Base-by-base conservation (phyloP, 2,888 invertebrate species). In the Diarsia brunnea region DNA sequence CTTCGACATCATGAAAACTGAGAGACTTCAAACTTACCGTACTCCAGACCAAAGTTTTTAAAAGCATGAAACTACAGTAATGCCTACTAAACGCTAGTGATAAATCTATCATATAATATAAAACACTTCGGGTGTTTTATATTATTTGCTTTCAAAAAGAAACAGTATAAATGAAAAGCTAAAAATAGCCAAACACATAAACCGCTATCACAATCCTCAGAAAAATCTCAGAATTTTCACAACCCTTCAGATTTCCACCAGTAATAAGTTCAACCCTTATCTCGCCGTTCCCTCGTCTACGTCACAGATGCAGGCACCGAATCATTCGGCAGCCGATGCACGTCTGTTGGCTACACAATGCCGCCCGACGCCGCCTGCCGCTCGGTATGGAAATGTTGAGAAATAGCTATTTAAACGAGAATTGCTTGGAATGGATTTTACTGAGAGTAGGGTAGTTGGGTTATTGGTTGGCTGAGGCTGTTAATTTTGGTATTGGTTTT, bases 311-410 rank as follows among this genome's bases (percentile, higher is more conserved):
- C 90, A 90, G 89, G 90, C 90, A 89, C 88, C 88, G 92, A 92
- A 92, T 94, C 93, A 94, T 93, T 93, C 92, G 90, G 89, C 89
- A 94, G 91, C 89, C 95, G 82, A 86, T 88, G 92, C 94, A 94
- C 94, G 94, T 94, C 87, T 75, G 66, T 81, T 73, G 67, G 74
- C 79, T 79, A 78, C 76, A 87, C 72, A 78, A 81, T 84, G 78
- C 73, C 51, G 24, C 66, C 76, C 81, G 74, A 55, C 74, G 67
- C 66, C 70, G 43, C 16, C 75, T 43, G 69, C 53, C 84, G 81
- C 72, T 83, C 80, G 64, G 75, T 88, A 89, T 89, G 88, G 88
- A 88, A 89, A 89, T 89, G 79, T 77, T 77, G 78, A 75, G 79
- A 84, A 81, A 86, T 87, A 84, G 78, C 84, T 79, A 87, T 81